Percentiles rank a stretch among this genome's conserved stretches.
These are phyloP conservation scores for Bradypus variegatus DNA, from an alignment of 2,797 vertebrate species.

Conservation along the genomic window DNA sequence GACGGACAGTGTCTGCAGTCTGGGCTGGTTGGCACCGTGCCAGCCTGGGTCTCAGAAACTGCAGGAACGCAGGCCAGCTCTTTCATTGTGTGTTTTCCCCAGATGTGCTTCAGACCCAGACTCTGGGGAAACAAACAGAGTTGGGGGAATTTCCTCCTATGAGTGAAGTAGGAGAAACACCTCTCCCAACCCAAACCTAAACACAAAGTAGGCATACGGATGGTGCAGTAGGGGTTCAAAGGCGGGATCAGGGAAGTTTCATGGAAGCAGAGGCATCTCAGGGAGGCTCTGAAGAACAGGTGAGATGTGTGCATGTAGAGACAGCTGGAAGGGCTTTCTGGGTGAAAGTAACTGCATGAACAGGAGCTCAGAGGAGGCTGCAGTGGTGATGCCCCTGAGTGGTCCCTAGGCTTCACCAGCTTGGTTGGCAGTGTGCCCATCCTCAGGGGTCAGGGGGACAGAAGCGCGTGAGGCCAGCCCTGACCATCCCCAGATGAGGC, in stretches of 20 bases:
- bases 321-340: background rate
- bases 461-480: background rate
- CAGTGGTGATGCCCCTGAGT: background rate
- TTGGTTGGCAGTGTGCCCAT: background rate
- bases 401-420: background rate
- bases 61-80: background rate
- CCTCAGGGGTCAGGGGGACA: too few species aligned
- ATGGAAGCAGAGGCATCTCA: background rate
- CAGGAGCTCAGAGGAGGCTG: background rate
- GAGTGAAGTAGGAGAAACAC: background rate
- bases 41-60: background rate
- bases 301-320: background rate
- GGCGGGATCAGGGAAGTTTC: background rate
- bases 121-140: background rate
- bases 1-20: too few species aligned
- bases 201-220: background rate
- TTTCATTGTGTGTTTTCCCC: background rate
- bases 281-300: background rate
- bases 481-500: background rate
- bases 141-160: background rate
- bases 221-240: rapidly evolving
- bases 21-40: background rate
- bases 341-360: rapidly evolving
- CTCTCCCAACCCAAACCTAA: background rate
- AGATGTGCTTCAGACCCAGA: background rate